Evolutionary conservation across 2,797 vertebrate species (phyloP).

Genomic region (Argentina silus): DNA sequence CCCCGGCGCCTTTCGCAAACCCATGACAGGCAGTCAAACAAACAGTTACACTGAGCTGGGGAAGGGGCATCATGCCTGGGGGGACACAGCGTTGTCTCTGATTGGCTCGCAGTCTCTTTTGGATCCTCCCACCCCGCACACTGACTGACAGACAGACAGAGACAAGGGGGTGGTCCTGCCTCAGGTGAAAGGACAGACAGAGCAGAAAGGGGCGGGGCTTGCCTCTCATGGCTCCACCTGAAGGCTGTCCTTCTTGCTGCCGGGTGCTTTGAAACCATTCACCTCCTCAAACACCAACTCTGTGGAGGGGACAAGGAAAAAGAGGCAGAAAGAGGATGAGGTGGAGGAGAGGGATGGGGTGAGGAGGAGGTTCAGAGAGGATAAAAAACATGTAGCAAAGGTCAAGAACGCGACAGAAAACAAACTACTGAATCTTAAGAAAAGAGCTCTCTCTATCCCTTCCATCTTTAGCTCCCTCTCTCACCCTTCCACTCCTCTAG

Average conservation of each 20-base stretch:
- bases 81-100: slow-evolving; percentile 39
- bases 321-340: background rate
- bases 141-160: slow-evolving; percentile 35
- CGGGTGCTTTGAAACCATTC: slow-evolving; percentile 86
- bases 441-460: background rate
- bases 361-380: background rate
- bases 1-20: slow-evolving; percentile 33
- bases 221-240: slow-evolving; percentile 87
- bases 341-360: background rate
- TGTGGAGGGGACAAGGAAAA: slow-evolving; percentile 52
- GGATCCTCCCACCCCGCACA: slow-evolving; percentile 22
- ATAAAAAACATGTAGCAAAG: background rate
- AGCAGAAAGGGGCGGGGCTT: slow-evolving; percentile 16
- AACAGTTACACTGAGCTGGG: slow-evolving; percentile 30
- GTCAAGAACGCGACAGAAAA: background rate
- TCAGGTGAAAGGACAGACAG: slow-evolving; percentile 22
- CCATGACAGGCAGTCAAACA: slow-evolving; percentile 42
- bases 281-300: slow-evolving; percentile 96
- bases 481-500: slow-evolving; percentile 98
- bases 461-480: slow-evolving; percentile 9
- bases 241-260: slow-evolving; percentile 85
- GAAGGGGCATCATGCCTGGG: slow-evolving; percentile 21
- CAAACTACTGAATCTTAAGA: background rate
- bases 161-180: slow-evolving; percentile 43
- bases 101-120: slow-evolving; percentile 23